A percentile compares a stretch with the other conserved stretches of the same genome.
These are phyloP conservation scores for Ophion ventricosus DNA, from an alignment of 2,888 invertebrate species.

Conservation along the genomic window DNA sequence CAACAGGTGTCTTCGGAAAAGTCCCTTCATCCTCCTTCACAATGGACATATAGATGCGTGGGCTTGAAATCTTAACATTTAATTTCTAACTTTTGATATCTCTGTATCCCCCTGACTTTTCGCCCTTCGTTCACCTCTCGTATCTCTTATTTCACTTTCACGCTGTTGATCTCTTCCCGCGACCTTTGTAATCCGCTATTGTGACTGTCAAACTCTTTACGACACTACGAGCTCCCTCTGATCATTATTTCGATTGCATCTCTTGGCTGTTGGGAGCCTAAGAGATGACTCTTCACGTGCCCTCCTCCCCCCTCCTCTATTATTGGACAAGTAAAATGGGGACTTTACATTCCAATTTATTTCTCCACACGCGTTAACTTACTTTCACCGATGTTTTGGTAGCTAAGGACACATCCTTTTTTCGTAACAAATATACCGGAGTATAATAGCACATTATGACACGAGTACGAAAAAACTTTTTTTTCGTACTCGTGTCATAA, in stretches of 20 bases:
- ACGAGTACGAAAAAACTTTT: too few relatives aligned
- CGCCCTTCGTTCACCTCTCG: not conserved
- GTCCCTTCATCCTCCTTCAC: conserved; percentile 20
- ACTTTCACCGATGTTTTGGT: too few relatives aligned
- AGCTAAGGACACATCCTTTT: too few relatives aligned
- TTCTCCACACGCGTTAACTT: too few relatives aligned
- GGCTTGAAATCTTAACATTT: conserved; percentile 21
- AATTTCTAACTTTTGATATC: not conserved
- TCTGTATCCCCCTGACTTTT: not conserved
- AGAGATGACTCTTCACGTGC: too few relatives aligned
- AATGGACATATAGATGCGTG: conserved; percentile 30
- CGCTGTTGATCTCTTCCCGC: conserved; percentile 48
- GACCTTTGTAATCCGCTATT: conserved; percentile 46
- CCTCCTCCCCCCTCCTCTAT: too few relatives aligned
- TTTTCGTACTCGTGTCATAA: too few relatives aligned
- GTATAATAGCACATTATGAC: too few relatives aligned
- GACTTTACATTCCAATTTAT: too few relatives aligned
- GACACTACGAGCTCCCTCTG: not conserved
- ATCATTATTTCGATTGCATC: conserved; percentile 41
- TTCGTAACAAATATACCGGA: too few relatives aligned
- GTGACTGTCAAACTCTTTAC: conserved; percentile 21
- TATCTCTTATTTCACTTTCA: conserved; percentile 52
- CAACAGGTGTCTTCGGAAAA: not conserved
- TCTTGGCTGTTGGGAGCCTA: not conserved
- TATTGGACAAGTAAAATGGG: too few relatives aligned